A percentile compares a stretch with the other conserved stretches of the same genome.
Conservation (phyloP, 2,113 vertebrate species). For the Salminus brasiliensis region DNA sequence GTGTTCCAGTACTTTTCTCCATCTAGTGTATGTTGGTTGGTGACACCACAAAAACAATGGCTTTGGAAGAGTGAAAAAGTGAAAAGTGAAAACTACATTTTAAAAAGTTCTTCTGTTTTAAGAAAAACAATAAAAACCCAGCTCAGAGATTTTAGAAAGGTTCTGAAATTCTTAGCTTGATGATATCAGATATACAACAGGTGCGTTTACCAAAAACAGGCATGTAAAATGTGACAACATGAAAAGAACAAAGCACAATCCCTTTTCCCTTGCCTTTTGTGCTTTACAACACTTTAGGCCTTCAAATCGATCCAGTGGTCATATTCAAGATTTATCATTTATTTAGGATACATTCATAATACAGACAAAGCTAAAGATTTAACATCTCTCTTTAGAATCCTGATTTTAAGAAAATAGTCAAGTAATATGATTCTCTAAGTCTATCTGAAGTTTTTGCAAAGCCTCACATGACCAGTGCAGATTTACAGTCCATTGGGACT, state of each 20-base stretch:
- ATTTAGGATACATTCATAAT: neutral
- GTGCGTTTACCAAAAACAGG: neutral
- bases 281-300: neutral
- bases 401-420: no score
- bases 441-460: slow-evolving; percentile 1
- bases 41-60: neutral
- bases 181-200: neutral
- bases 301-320: neutral
- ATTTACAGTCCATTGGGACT: slow-evolving; percentile 1
- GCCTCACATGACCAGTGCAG: slow-evolving; percentile 47
- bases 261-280: neutral
- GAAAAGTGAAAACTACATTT: neutral
- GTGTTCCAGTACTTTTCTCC: no score
- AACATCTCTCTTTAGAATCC: neutral
- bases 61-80: neutral
- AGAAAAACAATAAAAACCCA: no score
- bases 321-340: neutral
- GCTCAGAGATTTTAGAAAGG: neutral
- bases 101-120: no score
- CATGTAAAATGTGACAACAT: neutral
- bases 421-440: slow-evolving; percentile 1
- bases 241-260: neutral
- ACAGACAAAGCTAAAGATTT: neutral
- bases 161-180: neutral
- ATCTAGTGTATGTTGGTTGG: no score